Evolutionary conservation across 2,888 invertebrate species (phyloP), one percentile per base, ranked within the genome.

Genomic region (Tanypteryx hageni): DNA sequence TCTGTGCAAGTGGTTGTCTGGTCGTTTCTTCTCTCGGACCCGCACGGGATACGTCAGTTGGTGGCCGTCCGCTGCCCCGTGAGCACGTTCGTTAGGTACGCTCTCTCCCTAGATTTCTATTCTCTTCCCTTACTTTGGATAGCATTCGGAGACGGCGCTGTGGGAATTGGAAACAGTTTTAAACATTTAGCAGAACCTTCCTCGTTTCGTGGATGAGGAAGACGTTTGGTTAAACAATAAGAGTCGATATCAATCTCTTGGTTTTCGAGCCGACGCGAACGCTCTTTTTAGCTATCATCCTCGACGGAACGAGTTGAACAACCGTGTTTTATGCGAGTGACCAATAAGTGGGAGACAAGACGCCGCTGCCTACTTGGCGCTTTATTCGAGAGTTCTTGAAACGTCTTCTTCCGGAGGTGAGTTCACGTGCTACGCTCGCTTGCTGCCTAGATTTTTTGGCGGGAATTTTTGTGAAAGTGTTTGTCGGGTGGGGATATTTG

Each of bases 1-100:
- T 89, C 64, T 68, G 89, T 68, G 89, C 89, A 89, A 89, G 89
- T 83, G 83, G 83, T 83, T 57, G 83, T 44, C 44, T 61, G 89
- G 89, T 89, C 89, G 89, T 89, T 89, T 89, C 64, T 89, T 89
- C 68, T 64, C 64, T 64, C 89, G 89, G 89, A 44, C 89, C 89
- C 89, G 68, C 44, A 64, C 89, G 89, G 44, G 89, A 89, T 68
- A 61, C n/a, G 68, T 89, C 64, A 89, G 89, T 89, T 89, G 89
- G 89, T 89, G 89, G 89, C 89, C 64, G 64, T 64, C 64, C 89
- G 89, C 89, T 89, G 89, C 64, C 89, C 31, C 27, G 89, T 89
- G 89, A 89, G 44, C 85, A 58, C 57, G 86, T 59, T 86, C 18
- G 22, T n/a, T 11, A 8, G 57, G 18, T 18, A 85, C 22, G 56